A percentile compares a stretch with the other conserved stretches of the same genome.
Conservation (phyloP, 92 coral and sea anemone genomes). For the Bergia puertoricense region DNA sequence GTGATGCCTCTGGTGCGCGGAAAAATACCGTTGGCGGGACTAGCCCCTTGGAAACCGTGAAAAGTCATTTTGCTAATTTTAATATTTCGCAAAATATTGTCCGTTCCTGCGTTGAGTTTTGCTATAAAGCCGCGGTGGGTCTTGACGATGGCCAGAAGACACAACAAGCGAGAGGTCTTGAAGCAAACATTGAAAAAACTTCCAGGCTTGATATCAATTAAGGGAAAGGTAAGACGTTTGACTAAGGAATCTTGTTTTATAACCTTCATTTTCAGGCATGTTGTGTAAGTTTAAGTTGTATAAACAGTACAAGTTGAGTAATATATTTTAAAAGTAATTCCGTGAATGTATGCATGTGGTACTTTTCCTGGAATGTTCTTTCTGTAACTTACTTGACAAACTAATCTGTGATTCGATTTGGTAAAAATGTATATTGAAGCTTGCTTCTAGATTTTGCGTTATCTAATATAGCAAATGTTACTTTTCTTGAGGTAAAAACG, state of each 20-base stretch:
- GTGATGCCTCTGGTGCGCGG: not conserved
- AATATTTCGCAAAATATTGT: not conserved
- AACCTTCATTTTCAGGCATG: too few relatives aligned
- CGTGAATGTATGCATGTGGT: too few relatives aligned
- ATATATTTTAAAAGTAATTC: too few relatives aligned
- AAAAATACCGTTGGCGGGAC: not conserved
- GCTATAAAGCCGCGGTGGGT: not conserved
- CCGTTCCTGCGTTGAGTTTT: not conserved
- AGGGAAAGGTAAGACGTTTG: not conserved
- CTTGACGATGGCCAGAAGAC: not conserved
- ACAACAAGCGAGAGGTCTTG: not conserved
- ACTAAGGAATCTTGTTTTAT: not conserved
- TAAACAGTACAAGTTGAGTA: too few relatives aligned
- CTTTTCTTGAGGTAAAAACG: not conserved
- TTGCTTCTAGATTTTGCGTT: not conserved
- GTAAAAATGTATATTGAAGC: not conserved
- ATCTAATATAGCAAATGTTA: not conserved
- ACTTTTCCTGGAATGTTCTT: too few relatives aligned
- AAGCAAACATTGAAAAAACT: not conserved
- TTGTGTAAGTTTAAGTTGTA: not conserved
- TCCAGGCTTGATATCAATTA: too few relatives aligned
- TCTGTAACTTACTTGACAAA: too few relatives aligned
- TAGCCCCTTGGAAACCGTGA: not conserved
- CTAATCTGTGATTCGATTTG: not conserved
- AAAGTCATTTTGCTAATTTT: not conserved